A percentile compares a stretch with the other conserved stretches of the same genome.
phyloP scores from a whole-genome alignment of 2,797 vertebrate genomes.

The Chrysocyon brachyurus region DNA sequence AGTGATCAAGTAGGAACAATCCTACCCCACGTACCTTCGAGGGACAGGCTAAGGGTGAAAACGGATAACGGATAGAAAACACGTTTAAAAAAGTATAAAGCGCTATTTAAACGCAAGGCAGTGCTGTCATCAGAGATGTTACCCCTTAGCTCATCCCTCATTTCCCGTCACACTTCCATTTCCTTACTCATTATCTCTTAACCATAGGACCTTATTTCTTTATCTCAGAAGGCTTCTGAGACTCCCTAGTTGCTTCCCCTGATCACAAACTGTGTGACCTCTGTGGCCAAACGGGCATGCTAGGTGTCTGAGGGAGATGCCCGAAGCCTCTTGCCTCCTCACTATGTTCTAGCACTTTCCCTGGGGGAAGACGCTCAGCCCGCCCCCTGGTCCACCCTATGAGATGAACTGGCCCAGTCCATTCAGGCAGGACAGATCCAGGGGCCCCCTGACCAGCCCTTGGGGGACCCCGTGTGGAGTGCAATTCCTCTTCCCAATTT shows the following conservation, averaged over 20 bases:
- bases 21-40: constrained; percentile 21
- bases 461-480: constrained; percentile 64
- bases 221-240: background rate
- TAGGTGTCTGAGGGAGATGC: background rate
- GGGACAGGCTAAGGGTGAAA: constrained; percentile 71
- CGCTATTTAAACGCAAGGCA: constrained; percentile 75
- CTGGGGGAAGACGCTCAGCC: background rate
- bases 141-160: constrained; percentile 63
- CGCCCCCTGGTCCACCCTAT: background rate
- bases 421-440: background rate
- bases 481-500: constrained; percentile 67
- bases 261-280: constrained; percentile 20
- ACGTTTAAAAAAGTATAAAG: constrained; percentile 82
- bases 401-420: constrained; percentile 65
- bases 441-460: constrained; percentile 23
- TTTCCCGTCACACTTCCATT: background rate
- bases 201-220: background rate
- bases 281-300: background rate
- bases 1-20: background rate
- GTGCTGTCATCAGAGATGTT: constrained; percentile 62
- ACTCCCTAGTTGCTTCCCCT: constrained; percentile 8
- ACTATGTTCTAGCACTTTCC: background rate
- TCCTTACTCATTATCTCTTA: background rate
- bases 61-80: constrained; percentile 77
- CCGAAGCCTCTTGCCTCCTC: background rate